Evolutionary conservation across 2,113 vertebrate genomes (phyloP).

Genomic region (Leucoraja erinaceus): DNA sequence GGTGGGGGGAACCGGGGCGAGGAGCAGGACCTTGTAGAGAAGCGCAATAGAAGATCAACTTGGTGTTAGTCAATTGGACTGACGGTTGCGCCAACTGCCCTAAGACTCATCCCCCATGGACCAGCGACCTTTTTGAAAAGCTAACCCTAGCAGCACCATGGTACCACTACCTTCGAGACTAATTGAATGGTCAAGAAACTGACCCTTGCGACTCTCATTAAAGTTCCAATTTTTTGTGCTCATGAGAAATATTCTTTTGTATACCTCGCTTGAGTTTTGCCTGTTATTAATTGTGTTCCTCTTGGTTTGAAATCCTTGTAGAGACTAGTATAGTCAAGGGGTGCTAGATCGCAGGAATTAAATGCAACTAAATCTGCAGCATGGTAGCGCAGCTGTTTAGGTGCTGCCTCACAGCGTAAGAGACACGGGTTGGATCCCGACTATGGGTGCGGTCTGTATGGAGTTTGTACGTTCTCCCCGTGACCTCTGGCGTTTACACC

Average conservation of each 20-base stretch:
- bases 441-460: too few relatives aligned
- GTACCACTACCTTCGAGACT: slow-evolving; percentile 56
- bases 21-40: background rate
- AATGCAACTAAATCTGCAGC: too few relatives aligned
- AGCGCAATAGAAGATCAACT: too few relatives aligned
- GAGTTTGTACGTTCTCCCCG: too few relatives aligned
- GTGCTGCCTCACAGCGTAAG: too few relatives aligned
- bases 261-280: slow-evolving; percentile 60
- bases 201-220: slow-evolving; percentile 72
- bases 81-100: background rate
- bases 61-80: background rate
- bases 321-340: too few relatives aligned
- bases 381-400: too few relatives aligned
- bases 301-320: too few relatives aligned
- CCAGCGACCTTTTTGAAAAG: slow-evolving; percentile 52
- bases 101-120: background rate
- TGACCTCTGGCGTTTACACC: too few relatives aligned
- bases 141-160: slow-evolving; percentile 45
- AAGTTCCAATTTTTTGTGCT: slow-evolving; percentile 66
- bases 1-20: background rate
- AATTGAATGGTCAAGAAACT: slow-evolving; percentile 60
- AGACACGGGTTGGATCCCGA: too few relatives aligned
- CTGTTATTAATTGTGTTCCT: slow-evolving; percentile 43
- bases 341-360: too few relatives aligned
- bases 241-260: slow-evolving; percentile 79